Base-by-base conservation (phyloP, 2,888 invertebrate genomes). In the Synanthedon tipuliformis region DNA sequence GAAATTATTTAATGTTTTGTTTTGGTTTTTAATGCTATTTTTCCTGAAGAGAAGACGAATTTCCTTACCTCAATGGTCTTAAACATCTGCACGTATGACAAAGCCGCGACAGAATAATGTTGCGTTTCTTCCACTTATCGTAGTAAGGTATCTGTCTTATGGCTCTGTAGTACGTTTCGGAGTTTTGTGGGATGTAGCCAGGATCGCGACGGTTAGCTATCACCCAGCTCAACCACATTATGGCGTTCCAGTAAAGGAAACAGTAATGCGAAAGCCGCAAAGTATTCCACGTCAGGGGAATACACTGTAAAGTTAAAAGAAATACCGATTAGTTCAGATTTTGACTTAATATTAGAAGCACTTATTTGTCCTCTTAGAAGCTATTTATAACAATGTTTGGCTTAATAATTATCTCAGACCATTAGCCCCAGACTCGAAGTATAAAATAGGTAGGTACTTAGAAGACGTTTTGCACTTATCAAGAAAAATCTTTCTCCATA, bases 151-250 rank as follows among this genome's bases (percentile, higher is more conserved):
- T 96, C 85, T 96, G 95, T 74, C 95, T 93, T 57, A 97, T 96
- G 16, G 95, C 95, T 61, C 94, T 88, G 68, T 95, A 94, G 72
- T 97, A 97, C 2, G 95, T 94, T 63, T 96, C 96, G 0, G 95
- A 94, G 73, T 96, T 96, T 68, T 94, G 91, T 0, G 95, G 94
- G 55, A 97, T 92, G 69, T 95, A 97, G 13, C 96, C 96, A 0
- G 97, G 97, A 79, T 97, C 95, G 52, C 93, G 91, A 15, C 95
- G 90, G 69, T 96, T 96, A 4, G 96, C 96, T 51, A 95, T 92
- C 54, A 95, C 90, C 93, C 97, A 95, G 66, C 95, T 95, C 10
- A 96, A 85, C 97, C 97, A 97, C 96, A 97, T 97, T 10, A 95
- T 91, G 4, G 92, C 89, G 76, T 97, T 97, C 93, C 95, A 94